Evolutionary conservation across 2,888 invertebrate genomes (phyloP).

Genomic region (Napeogenes inachia): DNA sequence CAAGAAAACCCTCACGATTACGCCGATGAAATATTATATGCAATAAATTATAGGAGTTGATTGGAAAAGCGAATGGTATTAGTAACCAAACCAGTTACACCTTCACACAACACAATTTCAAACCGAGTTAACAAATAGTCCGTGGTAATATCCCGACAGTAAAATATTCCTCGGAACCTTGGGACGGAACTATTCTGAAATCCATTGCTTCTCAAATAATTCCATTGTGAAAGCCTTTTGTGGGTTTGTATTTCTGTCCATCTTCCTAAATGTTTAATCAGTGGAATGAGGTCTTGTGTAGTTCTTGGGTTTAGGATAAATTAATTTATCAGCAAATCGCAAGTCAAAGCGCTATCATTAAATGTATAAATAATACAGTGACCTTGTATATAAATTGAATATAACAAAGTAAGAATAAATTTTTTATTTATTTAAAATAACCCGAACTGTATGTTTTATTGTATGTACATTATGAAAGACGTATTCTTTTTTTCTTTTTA

Average conservation of each 20-base stretch:
- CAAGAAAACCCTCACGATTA: too few relatives aligned
- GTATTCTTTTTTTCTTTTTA: too few relatives aligned
- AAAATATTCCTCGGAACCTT: constrained; percentile 26
- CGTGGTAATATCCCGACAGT: constrained; percentile 25
- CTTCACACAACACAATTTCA: constrained; percentile 19
- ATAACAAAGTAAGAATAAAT: too few relatives aligned
- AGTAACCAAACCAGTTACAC: not conserved
- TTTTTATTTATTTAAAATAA: too few relatives aligned
- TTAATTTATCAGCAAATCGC: constrained; percentile 5
- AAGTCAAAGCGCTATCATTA: not conserved
- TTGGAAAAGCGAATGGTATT: not conserved
- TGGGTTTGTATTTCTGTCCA: constrained; percentile 15
- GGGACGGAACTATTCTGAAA: constrained; percentile 25
- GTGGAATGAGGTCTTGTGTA: constrained; percentile 8
- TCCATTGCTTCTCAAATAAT: constrained; percentile 26
- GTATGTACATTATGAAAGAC: too few relatives aligned
- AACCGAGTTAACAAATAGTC: constrained; percentile 27
- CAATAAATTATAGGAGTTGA: not conserved
- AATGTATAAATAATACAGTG: too few relatives aligned
- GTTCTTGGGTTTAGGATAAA: constrained; percentile 8
- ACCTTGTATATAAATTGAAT: too few relatives aligned
- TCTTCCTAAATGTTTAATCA: constrained; percentile 16
- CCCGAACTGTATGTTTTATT: too few relatives aligned
- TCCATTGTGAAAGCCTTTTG: constrained; percentile 21
- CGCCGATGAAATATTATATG: too few relatives aligned